A percentile compares a stretch with the other conserved stretches of the same genome.
Conservation (phyloP, 2,113 vertebrate genomes). For the Crypturellus undulatus region DNA sequence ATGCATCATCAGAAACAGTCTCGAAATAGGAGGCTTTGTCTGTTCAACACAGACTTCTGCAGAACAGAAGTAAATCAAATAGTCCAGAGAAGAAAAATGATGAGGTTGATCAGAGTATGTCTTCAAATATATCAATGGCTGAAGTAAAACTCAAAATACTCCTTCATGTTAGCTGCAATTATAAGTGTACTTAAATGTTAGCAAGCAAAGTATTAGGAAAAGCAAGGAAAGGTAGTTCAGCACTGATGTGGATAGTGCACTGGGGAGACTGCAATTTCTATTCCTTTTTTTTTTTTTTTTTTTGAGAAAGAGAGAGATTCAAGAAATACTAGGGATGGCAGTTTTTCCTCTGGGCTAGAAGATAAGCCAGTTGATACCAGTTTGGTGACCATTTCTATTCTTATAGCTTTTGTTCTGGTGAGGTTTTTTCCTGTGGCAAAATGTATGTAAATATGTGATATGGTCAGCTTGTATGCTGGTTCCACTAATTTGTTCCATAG, state of each 20-base stretch:
- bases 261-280: neutral
- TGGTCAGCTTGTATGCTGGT: neutral
- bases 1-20: slow-evolving; percentile 5
- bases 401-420: neutral
- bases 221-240: neutral
- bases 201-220: neutral
- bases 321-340: neutral
- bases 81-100: neutral
- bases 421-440: neutral
- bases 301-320: neutral
- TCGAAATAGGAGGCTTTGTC: slow-evolving; percentile 3
- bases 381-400: neutral
- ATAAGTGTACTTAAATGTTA: neutral
- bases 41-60: neutral
- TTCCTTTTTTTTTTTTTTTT: neutral
- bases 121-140: neutral
- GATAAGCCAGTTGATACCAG: neutral
- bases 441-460: neutral
- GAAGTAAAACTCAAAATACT: neutral
- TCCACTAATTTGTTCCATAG: neutral
- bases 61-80: neutral
- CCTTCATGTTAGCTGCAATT: neutral
- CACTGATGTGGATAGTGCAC: neutral
- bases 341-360: neutral
- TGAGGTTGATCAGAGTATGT: neutral